Evolutionary conservation across 2,113 vertebrate species (phyloP), one percentile per base, ranked within the genome.

Genomic region (Oncorhynchus kisutch): DNA sequence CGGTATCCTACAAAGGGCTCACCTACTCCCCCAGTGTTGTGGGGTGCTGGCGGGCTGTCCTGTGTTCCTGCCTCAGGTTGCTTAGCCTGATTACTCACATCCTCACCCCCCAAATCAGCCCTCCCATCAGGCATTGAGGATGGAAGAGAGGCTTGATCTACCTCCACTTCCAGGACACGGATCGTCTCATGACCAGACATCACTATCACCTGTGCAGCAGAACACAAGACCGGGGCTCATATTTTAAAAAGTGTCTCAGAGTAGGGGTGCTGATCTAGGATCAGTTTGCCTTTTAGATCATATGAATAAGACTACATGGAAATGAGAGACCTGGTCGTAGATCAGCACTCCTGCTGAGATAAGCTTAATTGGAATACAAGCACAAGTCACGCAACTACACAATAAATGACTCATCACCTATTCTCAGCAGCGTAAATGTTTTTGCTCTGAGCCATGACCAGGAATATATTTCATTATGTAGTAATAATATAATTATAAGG

Each of bases 151-250:
- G 92, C 70, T 54, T 54, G 51, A 1, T 98, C 97, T 25, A 98
- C 97, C 11, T 96, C 96, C 5, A 97, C 96, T 86, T 98, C 96
- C 69, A 98, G 91, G 77, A 98, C 97, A 1, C 97, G 94, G 87
- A 98, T 98, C 24, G 97, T 98, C 90, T 99, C 97, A 3, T 99
- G 96, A 81, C 96, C 84, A 62, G 97, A 97, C 97, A 99, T 98
- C 88, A 98, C 96, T 79, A 98, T 98, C 73, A 98, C 97, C 97
- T 99, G 91, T 9, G 75, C 48, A 76, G 48, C 1, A 11, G 73
- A 83, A 54, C 3, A 49, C 45, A 29, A 75, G 13, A 13, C 73
- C 22, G 31, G 7, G 80, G 2, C 22, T 20, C 66, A 3, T 20
- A 29, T 31, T 6, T 14, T n/a, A 31, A 31, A 27, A 45, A 45